Evolutionary conservation across 2,797 vertebrate species (phyloP), one percentile per base, ranked within the genome.

Genomic region (Helostoma temminkii): DNA sequence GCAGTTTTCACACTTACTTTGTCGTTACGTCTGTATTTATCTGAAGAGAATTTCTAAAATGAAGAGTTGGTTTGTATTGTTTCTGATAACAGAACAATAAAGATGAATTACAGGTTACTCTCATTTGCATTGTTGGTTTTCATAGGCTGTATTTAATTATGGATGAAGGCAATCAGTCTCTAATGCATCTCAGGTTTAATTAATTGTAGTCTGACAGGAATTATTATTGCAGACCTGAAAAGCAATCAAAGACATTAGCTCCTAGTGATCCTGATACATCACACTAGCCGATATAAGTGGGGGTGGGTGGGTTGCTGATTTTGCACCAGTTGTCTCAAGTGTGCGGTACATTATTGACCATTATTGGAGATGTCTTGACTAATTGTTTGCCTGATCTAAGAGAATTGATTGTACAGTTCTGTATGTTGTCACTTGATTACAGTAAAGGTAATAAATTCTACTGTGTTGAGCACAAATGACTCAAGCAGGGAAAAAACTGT

Each of bases 111-210:
- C 63, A 58, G 30, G 26, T 45, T 8, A 9, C 41, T 54, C 37
- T 71, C 24, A 18, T 74, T 75, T 78, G 61, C 66, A 68, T 73
- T 2, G 6, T 47, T 61, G n/a, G 37, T 69, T 71, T 71, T 78
- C 1, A 45, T 48, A 5, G 50, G 48, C 68, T 59, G 12, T 57
- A 73, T 76, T 81, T 76, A 73, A 80, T 82, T 68, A 77, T 43
- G 4, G 19, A 67, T 63, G 25, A 75, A 80, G 73, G 75, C 52
- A 76, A 63, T 82, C 75, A 39, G 62, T 63, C 55, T 70, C 42
- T 56, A 47, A 64, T 77, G 72, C 64, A 66, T 77, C 59, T 76
- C 63, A 73, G 66, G 65, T 85, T 81, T 69, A 87, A 77, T 80
- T 80, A 75, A 79, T 83, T 67, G 41, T 73, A 74, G 65, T 74